Conservation (phyloP, 2,888 invertebrate species). For the Himalopsyche kuldschensis region DNA sequence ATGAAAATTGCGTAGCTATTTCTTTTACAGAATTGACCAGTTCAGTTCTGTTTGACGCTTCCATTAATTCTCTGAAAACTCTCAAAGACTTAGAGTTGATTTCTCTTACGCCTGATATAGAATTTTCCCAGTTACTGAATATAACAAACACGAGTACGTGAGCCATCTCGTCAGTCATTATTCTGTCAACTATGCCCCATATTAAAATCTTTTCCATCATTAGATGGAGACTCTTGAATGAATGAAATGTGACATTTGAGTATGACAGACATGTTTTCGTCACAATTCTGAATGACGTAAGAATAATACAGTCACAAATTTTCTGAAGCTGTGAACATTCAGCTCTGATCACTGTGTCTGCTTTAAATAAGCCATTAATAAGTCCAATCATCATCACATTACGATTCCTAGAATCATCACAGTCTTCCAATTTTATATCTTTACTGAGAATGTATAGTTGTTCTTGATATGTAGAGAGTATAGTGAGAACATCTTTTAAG, state of each 20-base stretch:
- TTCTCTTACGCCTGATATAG: conserved; percentile 60
- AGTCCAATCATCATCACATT: conserved; percentile 42
- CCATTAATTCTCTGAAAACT: conserved; percentile 46
- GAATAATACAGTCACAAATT: conserved; percentile 43
- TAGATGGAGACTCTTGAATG: conserved; percentile 53
- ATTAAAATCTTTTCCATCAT: conserved; percentile 52
- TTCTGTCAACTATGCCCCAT: conserved; percentile 46
- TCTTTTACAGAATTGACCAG: conserved; percentile 44
- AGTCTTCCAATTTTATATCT: not conserved
- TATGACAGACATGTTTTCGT: conserved; percentile 54
- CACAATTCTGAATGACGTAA: conserved; percentile 46
- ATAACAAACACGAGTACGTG: conserved; percentile 54
- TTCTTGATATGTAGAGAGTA: not conserved
- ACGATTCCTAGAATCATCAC: not conserved
- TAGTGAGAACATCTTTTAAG: not conserved
- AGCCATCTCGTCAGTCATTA: conserved; percentile 44
- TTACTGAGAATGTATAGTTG: not conserved
- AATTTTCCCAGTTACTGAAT: conserved; percentile 66
- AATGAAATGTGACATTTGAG: conserved; percentile 53
- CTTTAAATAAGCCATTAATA: conserved; percentile 56
- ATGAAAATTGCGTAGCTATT: conserved; percentile 56
- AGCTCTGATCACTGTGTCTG: conserved; percentile 39
- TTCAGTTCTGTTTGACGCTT: conserved; percentile 41
- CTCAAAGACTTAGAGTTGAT: conserved; percentile 56
- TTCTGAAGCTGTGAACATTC: not conserved